Conservation (phyloP, 2,797 vertebrate genomes). For the Tauraco hartlaubi region DNA sequence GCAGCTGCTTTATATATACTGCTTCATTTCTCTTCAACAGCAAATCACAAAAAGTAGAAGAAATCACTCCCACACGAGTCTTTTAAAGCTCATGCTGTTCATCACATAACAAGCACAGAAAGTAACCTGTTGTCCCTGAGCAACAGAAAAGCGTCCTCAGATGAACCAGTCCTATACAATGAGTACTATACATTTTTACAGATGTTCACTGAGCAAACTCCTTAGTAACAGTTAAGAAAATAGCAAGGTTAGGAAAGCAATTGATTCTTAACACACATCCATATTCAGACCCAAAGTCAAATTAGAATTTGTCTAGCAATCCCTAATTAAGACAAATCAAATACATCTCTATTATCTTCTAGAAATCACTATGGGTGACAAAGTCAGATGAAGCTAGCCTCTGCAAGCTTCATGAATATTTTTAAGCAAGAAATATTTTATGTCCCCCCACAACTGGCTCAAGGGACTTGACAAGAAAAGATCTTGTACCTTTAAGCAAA, state of each 20-base stretch:
- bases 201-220: not conserved
- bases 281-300: not conserved
- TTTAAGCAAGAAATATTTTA: not conserved
- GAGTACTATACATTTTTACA: not conserved
- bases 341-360: not conserved
- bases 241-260: not conserved
- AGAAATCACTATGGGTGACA: not conserved
- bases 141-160: not conserved
- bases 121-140: slow-evolving; percentile 17
- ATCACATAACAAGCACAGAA: not conserved
- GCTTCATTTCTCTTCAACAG: slow-evolving; percentile 40
- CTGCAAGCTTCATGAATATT: not conserved
- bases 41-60: slow-evolving; percentile 20
- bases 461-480: not conserved
- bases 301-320: not conserved
- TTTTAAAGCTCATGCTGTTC: slow-evolving; percentile 1
- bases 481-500: not conserved
- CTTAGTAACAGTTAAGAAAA: not conserved
- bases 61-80: slow-evolving; percentile 24
- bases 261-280: not conserved
- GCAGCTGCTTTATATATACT: slow-evolving; percentile 57
- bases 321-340: not conserved
- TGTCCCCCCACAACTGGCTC: not conserved
- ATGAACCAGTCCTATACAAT: not conserved
- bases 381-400: not conserved